A percentile compares a stretch with the other conserved stretches of the same genome.
phyloP scores from a whole-genome alignment of 2,113 vertebrate species.

The Tetraodon nigroviridis region DNA sequence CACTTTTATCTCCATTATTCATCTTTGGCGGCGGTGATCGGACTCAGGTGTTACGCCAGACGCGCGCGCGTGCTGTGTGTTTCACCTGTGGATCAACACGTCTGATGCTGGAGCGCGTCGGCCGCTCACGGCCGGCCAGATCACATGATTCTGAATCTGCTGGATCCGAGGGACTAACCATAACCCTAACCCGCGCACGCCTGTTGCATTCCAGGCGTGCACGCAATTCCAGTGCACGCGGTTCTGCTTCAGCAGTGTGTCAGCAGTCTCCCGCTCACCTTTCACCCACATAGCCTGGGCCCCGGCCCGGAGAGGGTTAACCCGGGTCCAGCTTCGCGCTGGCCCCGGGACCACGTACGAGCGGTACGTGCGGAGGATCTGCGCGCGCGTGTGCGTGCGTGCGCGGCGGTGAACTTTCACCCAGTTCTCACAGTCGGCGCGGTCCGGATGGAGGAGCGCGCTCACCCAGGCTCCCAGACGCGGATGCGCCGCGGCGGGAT shows the following conservation, averaged over 20 bases:
- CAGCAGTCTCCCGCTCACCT: conserved; percentile 57
- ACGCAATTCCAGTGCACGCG: background rate
- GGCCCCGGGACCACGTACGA: conserved; percentile 29
- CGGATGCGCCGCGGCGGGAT: background rate
- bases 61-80: no score
- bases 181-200: no score
- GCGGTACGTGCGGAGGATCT: conserved; percentile 13
- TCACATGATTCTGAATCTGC: no score
- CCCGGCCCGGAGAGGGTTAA: conserved; percentile 61
- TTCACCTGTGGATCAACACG: no score
- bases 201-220: conserved; percentile 44
- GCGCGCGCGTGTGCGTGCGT: no score
- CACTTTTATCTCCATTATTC: no score
- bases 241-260: conserved; percentile 17
- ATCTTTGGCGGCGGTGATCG: no score
- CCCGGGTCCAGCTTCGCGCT: conserved; percentile 33
- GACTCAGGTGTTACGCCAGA: no score
- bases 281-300: conserved; percentile 66
- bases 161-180: background rate
- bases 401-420: conserved; percentile 70
- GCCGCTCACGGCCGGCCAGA: no score
- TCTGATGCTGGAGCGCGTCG: no score
- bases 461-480: no score
- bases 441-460: background rate
- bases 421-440: conserved; percentile 74